These are phyloP conservation scores for Chalcosyrphus nemorum DNA, from an alignment of 2,888 invertebrate species.

Conservation along the genomic window DNA sequence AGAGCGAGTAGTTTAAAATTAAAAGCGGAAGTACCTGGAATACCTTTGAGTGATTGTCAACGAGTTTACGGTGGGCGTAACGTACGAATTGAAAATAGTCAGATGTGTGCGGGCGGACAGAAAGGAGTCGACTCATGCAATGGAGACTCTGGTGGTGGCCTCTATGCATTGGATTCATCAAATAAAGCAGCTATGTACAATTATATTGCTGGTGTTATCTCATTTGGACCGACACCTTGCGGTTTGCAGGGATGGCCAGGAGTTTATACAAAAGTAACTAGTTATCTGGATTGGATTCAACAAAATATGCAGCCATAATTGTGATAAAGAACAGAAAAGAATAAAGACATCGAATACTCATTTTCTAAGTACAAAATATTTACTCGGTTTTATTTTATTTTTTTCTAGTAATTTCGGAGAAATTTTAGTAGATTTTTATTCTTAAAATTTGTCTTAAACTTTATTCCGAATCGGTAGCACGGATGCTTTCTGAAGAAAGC, in stretches of 20 bases:
- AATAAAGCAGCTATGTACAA: slow-evolving; percentile 82
- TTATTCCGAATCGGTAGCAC: too few relatives aligned
- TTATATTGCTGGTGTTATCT: slow-evolving; percentile 85
- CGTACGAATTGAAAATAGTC: slow-evolving; percentile 81
- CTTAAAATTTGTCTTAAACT: too few relatives aligned
- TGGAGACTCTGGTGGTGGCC: slow-evolving; percentile 86
- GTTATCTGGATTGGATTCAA: slow-evolving; percentile 85
- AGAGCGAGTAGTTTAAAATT: slow-evolving; percentile 83
- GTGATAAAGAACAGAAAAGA: not conserved
- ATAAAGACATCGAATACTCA: too few relatives aligned
- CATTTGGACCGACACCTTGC: slow-evolving; percentile 86
- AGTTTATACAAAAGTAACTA: slow-evolving; percentile 85
- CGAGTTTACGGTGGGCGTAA: slow-evolving; percentile 82
- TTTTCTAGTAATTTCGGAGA: too few relatives aligned
- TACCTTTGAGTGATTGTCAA: slow-evolving; percentile 82
- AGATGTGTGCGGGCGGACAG: slow-evolving; percentile 85
- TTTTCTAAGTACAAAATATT: not conserved
- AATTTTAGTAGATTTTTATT: too few relatives aligned
- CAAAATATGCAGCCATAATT: slow-evolving; percentile 77
- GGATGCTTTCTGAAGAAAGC: too few relatives aligned
- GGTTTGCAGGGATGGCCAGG: slow-evolving; percentile 85
- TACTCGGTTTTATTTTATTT: too few relatives aligned
- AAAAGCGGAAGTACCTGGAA: slow-evolving; percentile 83
- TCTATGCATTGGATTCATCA: slow-evolving; percentile 82
- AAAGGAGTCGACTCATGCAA: slow-evolving; percentile 83